Percentiles rank a stretch among this genome's conserved stretches.
These are phyloP conservation scores for Apamea crenata DNA, from an alignment of 2,888 invertebrate genomes.

Conservation along the genomic window DNA sequence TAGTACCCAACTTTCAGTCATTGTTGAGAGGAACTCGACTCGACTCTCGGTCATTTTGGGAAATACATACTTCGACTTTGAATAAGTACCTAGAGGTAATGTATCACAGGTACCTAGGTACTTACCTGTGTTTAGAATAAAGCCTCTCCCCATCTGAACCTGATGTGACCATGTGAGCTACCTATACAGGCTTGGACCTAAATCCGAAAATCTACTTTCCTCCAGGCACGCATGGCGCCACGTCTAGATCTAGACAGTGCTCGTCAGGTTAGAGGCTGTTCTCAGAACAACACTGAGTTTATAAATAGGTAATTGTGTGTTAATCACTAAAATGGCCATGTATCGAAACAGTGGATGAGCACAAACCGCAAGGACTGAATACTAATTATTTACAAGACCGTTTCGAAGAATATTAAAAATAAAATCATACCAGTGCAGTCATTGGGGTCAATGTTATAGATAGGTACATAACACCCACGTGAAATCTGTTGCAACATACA, in stretches of 20 bases:
- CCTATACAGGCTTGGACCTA: not conserved
- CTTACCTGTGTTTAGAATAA: not conserved
- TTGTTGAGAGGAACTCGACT: not conserved
- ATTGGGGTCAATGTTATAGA: slow-evolving; percentile 48
- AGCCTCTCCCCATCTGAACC: too few species aligned
- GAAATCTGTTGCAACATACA: not conserved
- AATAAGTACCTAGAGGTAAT: not conserved
- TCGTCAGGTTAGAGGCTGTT: slow-evolving; percentile 15
- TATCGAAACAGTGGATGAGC: slow-evolving; percentile 14
- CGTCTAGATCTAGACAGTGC: not conserved
- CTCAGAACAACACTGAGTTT: slow-evolving; percentile 30
- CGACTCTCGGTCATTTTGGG: not conserved
- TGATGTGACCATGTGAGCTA: too few species aligned
- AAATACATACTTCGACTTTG: not conserved
- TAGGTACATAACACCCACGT: not conserved
- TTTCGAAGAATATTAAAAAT: slow-evolving; percentile 49
- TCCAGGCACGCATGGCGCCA: slow-evolving; percentile 11
- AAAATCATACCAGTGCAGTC: slow-evolving; percentile 18
- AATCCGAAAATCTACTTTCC: not conserved
- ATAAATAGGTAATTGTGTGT: slow-evolving; percentile 35
- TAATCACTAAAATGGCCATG: slow-evolving; percentile 31
- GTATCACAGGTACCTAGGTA: too few species aligned
- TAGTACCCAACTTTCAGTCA: not conserved
- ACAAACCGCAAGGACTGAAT: slow-evolving; percentile 51
- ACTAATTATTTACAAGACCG: slow-evolving; percentile 10